These are phyloP conservation scores for Gavialis gangeticus DNA, from an alignment of 2,113 vertebrate species.

Conservation along the genomic window DNA sequence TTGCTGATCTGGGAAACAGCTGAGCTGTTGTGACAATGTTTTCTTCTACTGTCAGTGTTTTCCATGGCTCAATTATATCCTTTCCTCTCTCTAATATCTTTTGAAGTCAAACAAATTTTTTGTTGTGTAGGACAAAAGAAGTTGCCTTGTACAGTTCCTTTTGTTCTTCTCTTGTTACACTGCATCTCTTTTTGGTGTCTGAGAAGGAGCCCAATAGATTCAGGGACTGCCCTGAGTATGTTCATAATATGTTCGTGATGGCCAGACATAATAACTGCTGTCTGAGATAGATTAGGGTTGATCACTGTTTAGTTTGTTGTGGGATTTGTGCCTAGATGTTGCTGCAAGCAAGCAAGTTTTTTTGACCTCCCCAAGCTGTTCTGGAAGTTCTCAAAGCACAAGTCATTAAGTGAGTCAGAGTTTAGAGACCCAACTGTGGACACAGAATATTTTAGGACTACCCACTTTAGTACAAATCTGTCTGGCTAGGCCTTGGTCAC, in stretches of 20 bases:
- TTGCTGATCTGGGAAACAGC: conserved; percentile 24
- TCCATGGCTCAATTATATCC: not conserved
- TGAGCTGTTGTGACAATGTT: not conserved
- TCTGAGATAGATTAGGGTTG: conserved; percentile 46
- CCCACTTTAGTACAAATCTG: not conserved
- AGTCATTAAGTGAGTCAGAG: not conserved
- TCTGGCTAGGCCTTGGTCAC: not conserved
- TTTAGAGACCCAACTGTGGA: not conserved
- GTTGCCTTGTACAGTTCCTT: not conserved
- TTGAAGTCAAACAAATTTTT: not conserved
- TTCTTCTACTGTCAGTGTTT: conserved; percentile 32
- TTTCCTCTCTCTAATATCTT: conserved; percentile 26
- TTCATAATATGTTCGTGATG: conserved; percentile 14
- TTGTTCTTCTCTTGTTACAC: not conserved
- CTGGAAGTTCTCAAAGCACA: conserved; percentile 2
- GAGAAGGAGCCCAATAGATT: conserved; percentile 39
- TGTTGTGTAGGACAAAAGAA: conserved; percentile 8
- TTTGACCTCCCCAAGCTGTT: not conserved
- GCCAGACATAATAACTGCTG: conserved; percentile 64
- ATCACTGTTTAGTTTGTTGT: not conserved
- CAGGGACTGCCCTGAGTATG: not conserved
- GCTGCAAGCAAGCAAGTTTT: not conserved
- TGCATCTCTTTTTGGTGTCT: conserved; percentile 7
- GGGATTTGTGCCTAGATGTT: conserved; percentile 38
- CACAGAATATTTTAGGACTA: not conserved